Evolutionary conservation across 1,140 invertebrate species (phyloP), one percentile per base, ranked within the genome.

Genomic region (Drosophila suzukii): DNA sequence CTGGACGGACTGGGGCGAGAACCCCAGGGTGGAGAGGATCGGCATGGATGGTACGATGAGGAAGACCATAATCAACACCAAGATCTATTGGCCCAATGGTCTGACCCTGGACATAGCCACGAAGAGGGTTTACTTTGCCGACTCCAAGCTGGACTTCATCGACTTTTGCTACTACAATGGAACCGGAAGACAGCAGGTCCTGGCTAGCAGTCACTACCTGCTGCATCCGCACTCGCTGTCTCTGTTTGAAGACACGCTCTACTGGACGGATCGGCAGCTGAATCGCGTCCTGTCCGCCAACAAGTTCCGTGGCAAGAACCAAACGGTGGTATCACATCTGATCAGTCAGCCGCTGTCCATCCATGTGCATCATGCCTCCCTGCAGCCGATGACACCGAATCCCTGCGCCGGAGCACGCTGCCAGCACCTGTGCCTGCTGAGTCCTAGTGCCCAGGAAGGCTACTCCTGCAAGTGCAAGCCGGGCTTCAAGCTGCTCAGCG

Each of bases 1-100:
- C 93, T 99, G 98, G 98, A 98, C 98, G 0, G 98, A 99, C 91
- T 99, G 98, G 98, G 98, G 98, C 47, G 98, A 99, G 91, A 98
- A 99, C 93, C 98, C 98, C 3, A 93, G 98, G 2, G 98, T 99
- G 61, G 98, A 99, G 93, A 93, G 98, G 65, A 96, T 98, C 8
- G 98, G 98, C 20, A 97, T 99, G 97, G 98, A 99, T 90, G 98
- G 98, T 0, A 95, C 95, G 0, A 96, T 97, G 78, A 94, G 98
- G 10, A 95, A 94, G 13, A 95, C 96, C 0, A 98, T 99, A 27
- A 97, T 99, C 24, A 97, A 95, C 15, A 98, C 97, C 0, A 99
- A 99, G 90, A 98, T 99, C 24, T 99, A 98, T 93, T 99, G 98
- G 98, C 98, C 98, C 0, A 99, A 99, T 91, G 98, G 98, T 5